Evolutionary conservation across 2,888 invertebrate species (phyloP).

Genomic region (Agrotis puta): DNA sequence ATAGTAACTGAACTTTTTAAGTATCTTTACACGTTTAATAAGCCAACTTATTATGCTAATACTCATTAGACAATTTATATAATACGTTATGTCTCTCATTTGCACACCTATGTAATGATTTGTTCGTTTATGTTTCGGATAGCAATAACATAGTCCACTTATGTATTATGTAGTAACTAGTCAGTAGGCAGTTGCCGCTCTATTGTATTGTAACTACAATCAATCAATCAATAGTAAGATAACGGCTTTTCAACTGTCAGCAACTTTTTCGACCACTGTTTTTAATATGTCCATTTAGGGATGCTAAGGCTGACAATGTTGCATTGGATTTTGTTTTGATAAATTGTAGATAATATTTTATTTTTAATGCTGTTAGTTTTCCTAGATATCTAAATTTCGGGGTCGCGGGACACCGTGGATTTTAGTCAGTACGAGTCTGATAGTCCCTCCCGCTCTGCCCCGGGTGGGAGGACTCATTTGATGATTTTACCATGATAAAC

Average conservation of each 20-base stretch:
- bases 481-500: too few relatives aligned
- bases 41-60: conserved; percentile 13
- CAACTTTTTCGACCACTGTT: conserved; percentile 10
- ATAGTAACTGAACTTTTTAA: not conserved
- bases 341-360: not conserved
- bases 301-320: not conserved
- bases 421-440: too few relatives aligned
- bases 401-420: too few relatives aligned
- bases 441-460: too few relatives aligned
- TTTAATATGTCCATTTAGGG: conserved; percentile 22
- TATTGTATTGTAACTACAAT: conserved; percentile 34
- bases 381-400: too few relatives aligned
- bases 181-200: not conserved
- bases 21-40: not conserved
- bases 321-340: conserved; percentile 8
- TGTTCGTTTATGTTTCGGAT: conserved; percentile 6
- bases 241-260: conserved; percentile 46
- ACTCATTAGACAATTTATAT: conserved; percentile 16
- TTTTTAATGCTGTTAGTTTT: too few relatives aligned
- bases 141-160: not conserved
- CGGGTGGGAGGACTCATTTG: too few relatives aligned
- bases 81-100: conserved; percentile 12
- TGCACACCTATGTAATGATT: conserved; percentile 24
- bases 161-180: conserved; percentile 21
- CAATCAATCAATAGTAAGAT: conserved; percentile 40